These are phyloP conservation scores for Ametastegia equiseti DNA, from an alignment of 2,888 invertebrate genomes.

Conservation along the genomic window DNA sequence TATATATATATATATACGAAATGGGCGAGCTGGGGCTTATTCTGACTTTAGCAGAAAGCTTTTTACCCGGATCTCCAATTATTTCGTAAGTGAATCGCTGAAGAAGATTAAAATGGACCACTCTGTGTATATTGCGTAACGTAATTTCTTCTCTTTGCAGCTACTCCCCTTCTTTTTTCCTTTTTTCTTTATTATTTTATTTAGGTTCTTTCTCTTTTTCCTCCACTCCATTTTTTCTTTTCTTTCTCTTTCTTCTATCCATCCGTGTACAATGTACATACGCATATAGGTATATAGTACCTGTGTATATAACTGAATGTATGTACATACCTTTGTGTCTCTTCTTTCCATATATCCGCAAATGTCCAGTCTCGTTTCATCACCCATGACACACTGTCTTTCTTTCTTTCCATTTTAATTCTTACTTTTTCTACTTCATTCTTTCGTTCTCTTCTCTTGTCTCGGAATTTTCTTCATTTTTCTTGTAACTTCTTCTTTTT, in stretches of 20 bases:
- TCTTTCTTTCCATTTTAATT: conserved; percentile 27
- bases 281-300: too few species aligned
- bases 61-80: conserved; percentile 17
- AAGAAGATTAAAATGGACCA: conserved; percentile 16
- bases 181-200: conserved; percentile 26
- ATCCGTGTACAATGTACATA: too few species aligned
- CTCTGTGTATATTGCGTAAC: neutral
- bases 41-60: neutral
- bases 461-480: conserved; percentile 45
- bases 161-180: conserved; percentile 20
- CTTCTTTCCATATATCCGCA: neutral
- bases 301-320: conserved; percentile 45
- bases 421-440: conserved; percentile 7
- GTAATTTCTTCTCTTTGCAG: neutral
- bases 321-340: conserved; percentile 33
- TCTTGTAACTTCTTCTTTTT: neutral
- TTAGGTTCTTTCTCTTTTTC: conserved; percentile 20
- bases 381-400: conserved; percentile 34
- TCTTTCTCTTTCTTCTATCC: neutral
- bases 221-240: neutral
- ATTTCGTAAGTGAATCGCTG: neutral
- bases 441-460: too few species aligned
- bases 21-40: neutral
- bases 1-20: too few species aligned
- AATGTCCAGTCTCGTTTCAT: conserved; percentile 20